A percentile compares a stretch with the other conserved stretches of the same genome.
Conservation (phyloP, 2,888 invertebrate species). For the Archips xylosteana region DNA sequence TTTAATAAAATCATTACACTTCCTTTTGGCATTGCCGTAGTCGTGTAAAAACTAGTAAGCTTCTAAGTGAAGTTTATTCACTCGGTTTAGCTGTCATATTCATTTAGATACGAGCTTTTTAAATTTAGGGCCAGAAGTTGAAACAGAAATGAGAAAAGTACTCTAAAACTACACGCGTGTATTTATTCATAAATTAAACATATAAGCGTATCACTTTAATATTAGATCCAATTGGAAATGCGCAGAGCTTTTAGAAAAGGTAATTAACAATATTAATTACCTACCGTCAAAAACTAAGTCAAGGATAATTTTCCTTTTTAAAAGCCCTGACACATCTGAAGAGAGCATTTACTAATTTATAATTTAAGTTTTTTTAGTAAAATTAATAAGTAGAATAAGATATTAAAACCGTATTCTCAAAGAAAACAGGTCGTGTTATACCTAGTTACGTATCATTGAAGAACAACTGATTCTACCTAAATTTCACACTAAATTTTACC, state of each 20-base stretch:
- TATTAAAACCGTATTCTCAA: neutral
- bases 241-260: neutral
- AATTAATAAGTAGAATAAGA: neutral
- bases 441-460: too few relatives aligned
- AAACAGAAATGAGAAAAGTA: neutral
- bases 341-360: constrained; percentile 7
- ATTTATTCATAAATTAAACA: constrained; percentile 1
- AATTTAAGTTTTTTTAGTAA: neutral
- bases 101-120: too few relatives aligned
- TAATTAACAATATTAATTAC: neutral
- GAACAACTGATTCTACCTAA: neutral
- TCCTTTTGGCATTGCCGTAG: too few relatives aligned
- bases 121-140: neutral
- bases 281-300: neutral
- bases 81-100: too few relatives aligned
- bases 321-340: constrained; percentile 2
- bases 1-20: too few relatives aligned
- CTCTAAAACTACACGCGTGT: neutral
- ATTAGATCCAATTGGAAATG: constrained; percentile 10
- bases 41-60: too few relatives aligned
- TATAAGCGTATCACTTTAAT: constrained; percentile 36
- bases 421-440: too few relatives aligned
- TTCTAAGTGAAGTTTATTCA: too few relatives aligned
- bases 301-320: neutral
- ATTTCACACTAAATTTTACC: neutral